These are phyloP conservation scores for Danionella cerebrum DNA, from an alignment of 2,113 vertebrate genomes.

Conservation along the genomic window DNA sequence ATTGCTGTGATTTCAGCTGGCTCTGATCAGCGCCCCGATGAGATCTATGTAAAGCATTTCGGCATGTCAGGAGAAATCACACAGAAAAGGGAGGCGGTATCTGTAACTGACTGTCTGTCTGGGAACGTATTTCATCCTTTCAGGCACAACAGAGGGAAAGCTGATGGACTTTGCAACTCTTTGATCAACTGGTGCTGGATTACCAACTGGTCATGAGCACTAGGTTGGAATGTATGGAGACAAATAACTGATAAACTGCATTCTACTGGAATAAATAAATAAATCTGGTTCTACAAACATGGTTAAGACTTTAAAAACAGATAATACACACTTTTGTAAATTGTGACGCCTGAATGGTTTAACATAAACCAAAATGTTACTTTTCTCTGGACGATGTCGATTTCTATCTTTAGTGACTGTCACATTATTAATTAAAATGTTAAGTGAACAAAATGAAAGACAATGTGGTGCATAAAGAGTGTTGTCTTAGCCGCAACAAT, in stretches of 20 bases:
- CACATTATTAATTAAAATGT: no score
- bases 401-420: no score
- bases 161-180: neutral
- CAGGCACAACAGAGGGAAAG: neutral
- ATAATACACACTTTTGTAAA: no score
- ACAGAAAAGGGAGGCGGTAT: constrained; percentile 33
- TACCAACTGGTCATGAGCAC: constrained; percentile 3
- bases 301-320: no score
- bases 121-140: neutral
- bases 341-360: no score
- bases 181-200: neutral
- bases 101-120: constrained; percentile 22
- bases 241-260: neutral
- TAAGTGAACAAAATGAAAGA: no score
- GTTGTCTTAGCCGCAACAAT: no score
- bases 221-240: neutral
- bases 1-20: constrained; percentile 56
- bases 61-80: constrained; percentile 59
- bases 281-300: no score
- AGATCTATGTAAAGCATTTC: constrained; percentile 57
- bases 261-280: no score
- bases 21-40: constrained; percentile 51
- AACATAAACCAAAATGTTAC: no score
- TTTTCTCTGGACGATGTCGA: no score
- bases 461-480: no score